Evolutionary conservation across 1,140 invertebrate species (phyloP), one percentile per base, ranked within the genome.

Genomic region (Episyrphus balteatus): DNA sequence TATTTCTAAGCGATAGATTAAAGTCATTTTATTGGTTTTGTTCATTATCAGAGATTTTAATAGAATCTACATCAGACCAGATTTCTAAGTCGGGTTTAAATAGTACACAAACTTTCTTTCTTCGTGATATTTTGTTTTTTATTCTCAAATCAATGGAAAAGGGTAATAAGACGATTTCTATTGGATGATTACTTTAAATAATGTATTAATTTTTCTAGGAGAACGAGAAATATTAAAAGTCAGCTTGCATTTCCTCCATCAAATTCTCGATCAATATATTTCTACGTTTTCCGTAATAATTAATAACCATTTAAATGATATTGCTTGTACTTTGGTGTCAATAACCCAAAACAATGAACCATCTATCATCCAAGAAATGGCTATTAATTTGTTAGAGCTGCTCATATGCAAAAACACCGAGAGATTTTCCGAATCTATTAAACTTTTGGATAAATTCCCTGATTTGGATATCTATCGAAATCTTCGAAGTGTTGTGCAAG

Each of bases 111-210:
- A 37, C 37, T 9, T 61, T 50, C 15, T 63, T 61, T 48, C 43
- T 58, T 19, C 48, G 46, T 2, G 61, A 63, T 17, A 51, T 50
- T 39, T 56, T 59, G 52, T 59, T 50, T 14, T 63, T 63, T 48
- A 36, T 59, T 1, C 51, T 51, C 21, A 47, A 51, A 14, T 51
- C 56, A 31, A 30, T 59, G 1, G 7, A 47, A 15, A 50, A 51
- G 38, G 52, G 59, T 61, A 5, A 55, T 26, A 5, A 26, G 3
- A 8, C 21, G 8, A 26, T 26, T 26, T 26, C 8, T 26, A 26
- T n/a, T n/a, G n/a, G n/a, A n/a, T 14, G 1, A 30, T 39, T 37
- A 46, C 15, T 21, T 14, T 17, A 38, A 14, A 37, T 34, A 38
- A 26, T 10, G 13, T 10, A 15, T 38, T 33, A 11, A 9, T 30